Evolutionary conservation across 2,113 vertebrate species (phyloP).

Genomic region (Antechinus stuartii): DNA sequence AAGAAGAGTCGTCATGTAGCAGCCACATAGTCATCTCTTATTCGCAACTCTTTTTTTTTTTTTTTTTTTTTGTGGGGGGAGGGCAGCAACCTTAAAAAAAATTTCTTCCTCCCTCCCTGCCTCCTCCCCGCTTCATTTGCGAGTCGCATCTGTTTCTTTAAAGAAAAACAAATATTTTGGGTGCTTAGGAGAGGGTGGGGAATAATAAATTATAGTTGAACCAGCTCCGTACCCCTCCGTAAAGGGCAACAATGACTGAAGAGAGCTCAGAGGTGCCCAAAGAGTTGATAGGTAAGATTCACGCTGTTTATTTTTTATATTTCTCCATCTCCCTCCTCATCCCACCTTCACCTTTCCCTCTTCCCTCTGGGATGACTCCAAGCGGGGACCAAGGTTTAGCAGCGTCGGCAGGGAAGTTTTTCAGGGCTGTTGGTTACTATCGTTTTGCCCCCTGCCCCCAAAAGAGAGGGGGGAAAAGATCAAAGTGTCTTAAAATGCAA

Average conservation of each 20-base stretch:
- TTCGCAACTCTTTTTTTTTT: conserved; percentile 60
- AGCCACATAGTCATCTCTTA: not conserved
- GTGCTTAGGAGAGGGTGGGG: conserved; percentile 34
- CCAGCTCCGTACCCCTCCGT: conserved; percentile 51
- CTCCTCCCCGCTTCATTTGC: conserved; percentile 16
- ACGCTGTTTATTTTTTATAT: not conserved
- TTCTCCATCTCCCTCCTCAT: conserved; percentile 4
- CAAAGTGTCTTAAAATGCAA: not conserved
- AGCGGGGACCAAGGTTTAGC: not conserved
- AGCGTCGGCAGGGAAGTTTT: conserved; percentile 20
- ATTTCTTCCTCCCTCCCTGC: not conserved
- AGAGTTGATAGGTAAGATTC: conserved; percentile 92
- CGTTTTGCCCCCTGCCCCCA: not conserved
- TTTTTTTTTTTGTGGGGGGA: conserved; percentile 5
- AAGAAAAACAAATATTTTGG: not conserved
- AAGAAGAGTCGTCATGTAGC: conserved; percentile 65
- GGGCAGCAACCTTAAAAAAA: conserved; percentile 33
- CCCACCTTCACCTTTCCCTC: not conserved
- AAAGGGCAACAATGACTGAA: conserved; percentile 88
- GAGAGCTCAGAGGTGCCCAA: conserved; percentile 91
- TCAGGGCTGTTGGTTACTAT: conserved; percentile 55
- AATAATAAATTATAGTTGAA: conserved; percentile 42
- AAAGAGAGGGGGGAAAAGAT: not conserved
- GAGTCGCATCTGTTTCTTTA: conserved; percentile 18
- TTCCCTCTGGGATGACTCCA: not conserved